Conservation (phyloP, 2,888 invertebrate species). For the Lasioglossum morio region DNA sequence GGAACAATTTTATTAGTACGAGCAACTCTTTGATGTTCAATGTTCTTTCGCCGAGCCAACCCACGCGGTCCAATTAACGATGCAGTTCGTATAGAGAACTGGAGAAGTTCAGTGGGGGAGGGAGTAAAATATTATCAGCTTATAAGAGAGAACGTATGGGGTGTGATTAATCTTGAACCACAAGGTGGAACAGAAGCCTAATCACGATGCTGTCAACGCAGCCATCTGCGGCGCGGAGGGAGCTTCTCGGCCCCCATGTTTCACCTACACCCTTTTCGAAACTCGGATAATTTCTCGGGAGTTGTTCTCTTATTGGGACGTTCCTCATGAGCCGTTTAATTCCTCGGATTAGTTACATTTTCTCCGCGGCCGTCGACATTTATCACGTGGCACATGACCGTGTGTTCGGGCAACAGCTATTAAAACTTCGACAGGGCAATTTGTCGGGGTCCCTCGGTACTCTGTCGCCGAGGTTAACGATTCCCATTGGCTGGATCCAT, state of each 20-base stretch:
- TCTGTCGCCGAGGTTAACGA: neutral
- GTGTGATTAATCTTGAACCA: neutral
- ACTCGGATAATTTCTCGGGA: neutral
- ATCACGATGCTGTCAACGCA: neutral
- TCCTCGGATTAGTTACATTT: neutral
- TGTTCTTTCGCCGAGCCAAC: neutral
- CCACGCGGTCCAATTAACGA: neutral
- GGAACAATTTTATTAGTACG: neutral
- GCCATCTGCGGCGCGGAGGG: neutral
- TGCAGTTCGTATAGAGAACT: too few relatives aligned
- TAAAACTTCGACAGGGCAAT: conserved; percentile 42
- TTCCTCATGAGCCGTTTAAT: neutral
- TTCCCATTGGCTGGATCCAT: neutral
- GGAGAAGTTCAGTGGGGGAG: too few relatives aligned
- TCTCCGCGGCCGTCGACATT: neutral
- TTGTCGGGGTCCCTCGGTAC: neutral
- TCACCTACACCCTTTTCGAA: neutral
- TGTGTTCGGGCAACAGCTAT: neutral
- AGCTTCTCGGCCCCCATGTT: neutral
- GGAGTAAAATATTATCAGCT: neutral
- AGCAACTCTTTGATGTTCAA: neutral
- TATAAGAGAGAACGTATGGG: neutral
- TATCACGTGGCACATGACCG: neutral
- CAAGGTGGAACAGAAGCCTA: neutral
- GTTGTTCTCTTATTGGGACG: neutral